phyloP scores from a whole-genome alignment of 2,888 invertebrate genomes.

The Amiota communis region DNA sequence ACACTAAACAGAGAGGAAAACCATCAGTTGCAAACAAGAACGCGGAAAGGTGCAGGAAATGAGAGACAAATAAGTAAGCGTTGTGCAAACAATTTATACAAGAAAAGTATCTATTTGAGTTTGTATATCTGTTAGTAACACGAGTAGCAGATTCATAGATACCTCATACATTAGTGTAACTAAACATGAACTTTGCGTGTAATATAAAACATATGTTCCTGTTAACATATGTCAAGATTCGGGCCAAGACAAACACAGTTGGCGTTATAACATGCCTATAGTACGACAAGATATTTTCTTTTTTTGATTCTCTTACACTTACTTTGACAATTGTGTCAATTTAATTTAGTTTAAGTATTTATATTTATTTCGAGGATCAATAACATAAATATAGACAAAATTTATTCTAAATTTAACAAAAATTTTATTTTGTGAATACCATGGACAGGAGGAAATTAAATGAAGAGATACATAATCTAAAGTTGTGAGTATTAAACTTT shows the following conservation, averaged over 20 bases:
- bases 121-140: constrained; percentile 28
- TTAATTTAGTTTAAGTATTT: too few species aligned
- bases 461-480: too few species aligned
- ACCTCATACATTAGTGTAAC: constrained; percentile 36
- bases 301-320: too few species aligned
- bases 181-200: constrained; percentile 48
- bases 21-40: not conserved
- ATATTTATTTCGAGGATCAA: too few species aligned
- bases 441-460: too few species aligned
- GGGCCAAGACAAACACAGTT: constrained; percentile 24
- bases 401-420: too few species aligned
- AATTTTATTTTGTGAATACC: too few species aligned
- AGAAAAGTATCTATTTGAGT: constrained; percentile 25
- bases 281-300: too few species aligned
- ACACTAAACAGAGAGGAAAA: not conserved
- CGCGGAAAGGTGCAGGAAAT: constrained; percentile 60
- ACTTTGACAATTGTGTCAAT: too few species aligned
- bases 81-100: not conserved
- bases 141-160: constrained; percentile 30
- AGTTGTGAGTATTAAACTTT: too few species aligned
- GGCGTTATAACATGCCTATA: too few species aligned
- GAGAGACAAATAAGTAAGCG: constrained; percentile 57
- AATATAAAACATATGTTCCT: constrained; percentile 56
- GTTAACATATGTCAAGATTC: constrained; percentile 31
- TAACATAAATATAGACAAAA: too few species aligned